Base-by-base conservation (phyloP, 2,797 vertebrate genomes). In the Rhinella marina region DNA sequence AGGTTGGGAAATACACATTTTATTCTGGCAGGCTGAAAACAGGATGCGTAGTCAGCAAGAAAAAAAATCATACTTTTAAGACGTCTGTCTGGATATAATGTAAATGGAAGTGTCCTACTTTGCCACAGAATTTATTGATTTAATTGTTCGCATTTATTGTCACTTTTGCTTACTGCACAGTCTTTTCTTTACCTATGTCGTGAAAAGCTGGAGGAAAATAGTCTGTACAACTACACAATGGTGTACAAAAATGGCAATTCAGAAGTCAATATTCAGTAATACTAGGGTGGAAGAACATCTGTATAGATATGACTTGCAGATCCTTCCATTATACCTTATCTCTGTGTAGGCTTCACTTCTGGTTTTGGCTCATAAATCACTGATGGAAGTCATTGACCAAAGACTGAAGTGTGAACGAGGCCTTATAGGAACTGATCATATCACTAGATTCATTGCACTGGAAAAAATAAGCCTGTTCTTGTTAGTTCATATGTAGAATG, bases 141-240 rank as follows among this genome's bases (percentile, higher is more conserved):
- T 76, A 73, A 73, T 73, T 73, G 14, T 59, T 32, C 41, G 56
- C 77, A 80, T 80, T 57, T 80, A 80, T 32, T 32, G 77, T 57
- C 25, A 79, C 27, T 76, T 76, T 76, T 48, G 17, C 70, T 73
- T 48, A 48, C 19, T 11, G 32, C 17, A 48, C 32, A 17, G 7
- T 76, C 3, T 23, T 76, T 73, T 73, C 32, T 48, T 72, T 73
- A 48, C 70, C 29, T 21, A 9, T 11, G 19, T 1, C 13, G 27
- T 57, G 6, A 14, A 9, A 27, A 21, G 23, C 19, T 3, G 11
- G n/a, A 79, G 19, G 27, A 57, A 17, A 79, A 29, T 57, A 11
- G 25, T 59, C 17, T 79, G 4, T 77, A 25, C 19, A 59, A 41
- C 41, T 41, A 41, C 41, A 41, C 41, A 6, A 6, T 6, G 7